Evolutionary conservation across 2,797 vertebrate species (phyloP), one percentile per base, ranked within the genome.

Genomic region (Syndactyla subalaris): DNA sequence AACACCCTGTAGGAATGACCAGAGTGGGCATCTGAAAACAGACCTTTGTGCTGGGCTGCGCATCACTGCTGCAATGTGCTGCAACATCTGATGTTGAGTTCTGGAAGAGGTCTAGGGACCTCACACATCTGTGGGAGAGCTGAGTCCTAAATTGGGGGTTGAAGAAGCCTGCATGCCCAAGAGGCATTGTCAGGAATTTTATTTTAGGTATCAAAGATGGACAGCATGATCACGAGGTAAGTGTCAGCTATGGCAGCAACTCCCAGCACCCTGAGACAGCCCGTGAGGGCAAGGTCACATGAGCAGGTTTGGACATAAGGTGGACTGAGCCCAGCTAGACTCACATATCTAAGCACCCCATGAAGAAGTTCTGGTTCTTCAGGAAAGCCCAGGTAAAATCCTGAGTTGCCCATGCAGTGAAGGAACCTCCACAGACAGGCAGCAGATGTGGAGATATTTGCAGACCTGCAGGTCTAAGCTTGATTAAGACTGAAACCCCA

Each of bases 111-210:
- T 78, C 55, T 58, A 48, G 30, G 51, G 36, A 91, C 6, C 24
- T 67, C 43, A 32, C 8, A 45, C 1, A 3, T 20, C 16, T 0
- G 0, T 30, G 39, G 46, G 30, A 74, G 3, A 45, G 4, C 10
- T 52, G n/a, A 80, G 38, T 62, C 15, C 34, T 65, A 48, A 46
- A 43, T 0, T 72, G 36, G 5, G 6, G 1, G 24, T n/a, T 81
- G 55, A 94, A 62, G 66, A 14, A 63, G 20, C 9, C 20, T 55
- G 24, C 20, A 15, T 48, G 29, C 15, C 30, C 30, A 72, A 79
- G 62, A 62, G 12, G 5, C 21, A 72, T 13, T 52, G 27, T 27
- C 65, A 88, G 23, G 32, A 85, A 57, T 10, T 45, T 11, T 12
- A 65, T 67, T 91, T 71, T 21, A 71, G 18, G 18, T 46, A 22